These are phyloP conservation scores for Vulpes ferrilata DNA, from an alignment of 2,113 vertebrate genomes.

Conservation along the genomic window DNA sequence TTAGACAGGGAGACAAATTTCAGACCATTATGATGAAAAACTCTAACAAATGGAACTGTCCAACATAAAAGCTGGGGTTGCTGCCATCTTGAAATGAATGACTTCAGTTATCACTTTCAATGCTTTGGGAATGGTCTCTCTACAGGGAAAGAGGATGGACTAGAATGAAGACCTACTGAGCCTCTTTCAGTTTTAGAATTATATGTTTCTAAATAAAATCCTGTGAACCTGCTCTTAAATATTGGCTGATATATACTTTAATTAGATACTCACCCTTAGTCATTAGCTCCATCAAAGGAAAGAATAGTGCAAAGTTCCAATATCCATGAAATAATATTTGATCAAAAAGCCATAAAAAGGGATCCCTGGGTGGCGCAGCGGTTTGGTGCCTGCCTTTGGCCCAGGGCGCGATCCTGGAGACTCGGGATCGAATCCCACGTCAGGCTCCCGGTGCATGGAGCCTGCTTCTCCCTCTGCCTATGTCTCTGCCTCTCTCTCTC, in stretches of 20 bases:
- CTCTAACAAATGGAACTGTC: background rate
- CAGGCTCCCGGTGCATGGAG: too few relatives aligned
- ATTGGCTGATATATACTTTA: background rate
- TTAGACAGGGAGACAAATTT: background rate
- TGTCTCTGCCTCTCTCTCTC: too few relatives aligned
- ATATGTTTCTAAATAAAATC: conserved; percentile 27
- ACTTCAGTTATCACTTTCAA: background rate
- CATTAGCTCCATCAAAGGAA: background rate
- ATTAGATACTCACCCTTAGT: background rate
- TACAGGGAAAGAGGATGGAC: background rate
- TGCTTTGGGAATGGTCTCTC: background rate
- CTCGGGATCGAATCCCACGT: too few relatives aligned
- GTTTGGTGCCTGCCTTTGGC: too few relatives aligned
- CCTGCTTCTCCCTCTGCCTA: too few relatives aligned
- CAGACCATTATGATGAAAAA: background rate
- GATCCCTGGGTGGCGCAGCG: too few relatives aligned
- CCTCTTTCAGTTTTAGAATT: background rate
- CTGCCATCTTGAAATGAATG: background rate
- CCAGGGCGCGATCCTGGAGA: too few relatives aligned
- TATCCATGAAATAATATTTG: background rate
- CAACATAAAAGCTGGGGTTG: background rate
- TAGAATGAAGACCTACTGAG: background rate
- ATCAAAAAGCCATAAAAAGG: background rate
- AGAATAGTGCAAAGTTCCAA: background rate
- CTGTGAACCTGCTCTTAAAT: background rate